phyloP scores from a whole-genome alignment of 2,888 invertebrate species.

The Anoplius nigerrimus region DNA sequence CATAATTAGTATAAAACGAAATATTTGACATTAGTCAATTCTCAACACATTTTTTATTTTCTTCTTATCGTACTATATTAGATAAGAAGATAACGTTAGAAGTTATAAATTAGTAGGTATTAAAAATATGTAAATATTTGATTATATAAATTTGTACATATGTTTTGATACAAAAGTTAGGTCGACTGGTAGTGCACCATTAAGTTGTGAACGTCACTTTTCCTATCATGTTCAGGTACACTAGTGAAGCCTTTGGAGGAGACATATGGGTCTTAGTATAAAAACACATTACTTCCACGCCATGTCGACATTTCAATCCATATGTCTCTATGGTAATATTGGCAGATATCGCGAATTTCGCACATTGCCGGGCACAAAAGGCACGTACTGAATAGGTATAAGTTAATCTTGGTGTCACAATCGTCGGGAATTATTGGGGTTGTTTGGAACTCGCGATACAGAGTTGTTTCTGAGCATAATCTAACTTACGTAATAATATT shows the following conservation, averaged over 20 bases:
- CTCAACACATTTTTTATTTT: slow-evolving; percentile 47
- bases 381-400: too few species aligned
- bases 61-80: slow-evolving; percentile 43
- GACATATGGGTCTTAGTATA: slow-evolving; percentile 39
- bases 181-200: slow-evolving; percentile 45
- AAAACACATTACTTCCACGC: slow-evolving; percentile 49
- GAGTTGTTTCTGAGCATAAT: neutral
- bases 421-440: too few species aligned
- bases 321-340: neutral
- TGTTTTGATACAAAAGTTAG: slow-evolving; percentile 56
- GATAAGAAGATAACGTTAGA: slow-evolving; percentile 49
- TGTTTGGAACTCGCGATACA: too few species aligned
- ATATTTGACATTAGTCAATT: slow-evolving; percentile 50
- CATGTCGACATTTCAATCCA: slow-evolving; percentile 19
- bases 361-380: too few species aligned
- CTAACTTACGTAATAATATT: neutral
- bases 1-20: slow-evolving; percentile 42
- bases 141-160: slow-evolving; percentile 55
- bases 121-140: slow-evolving; percentile 50
- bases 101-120: slow-evolving; percentile 43
- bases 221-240: slow-evolving; percentile 32
- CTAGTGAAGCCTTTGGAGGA: slow-evolving; percentile 57
- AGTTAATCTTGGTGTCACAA: too few species aligned
- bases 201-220: slow-evolving; percentile 52
- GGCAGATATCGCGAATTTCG: too few species aligned